phyloP scores from a whole-genome alignment of 2,113 vertebrate genomes.

The Thalassoma bifasciatum region DNA sequence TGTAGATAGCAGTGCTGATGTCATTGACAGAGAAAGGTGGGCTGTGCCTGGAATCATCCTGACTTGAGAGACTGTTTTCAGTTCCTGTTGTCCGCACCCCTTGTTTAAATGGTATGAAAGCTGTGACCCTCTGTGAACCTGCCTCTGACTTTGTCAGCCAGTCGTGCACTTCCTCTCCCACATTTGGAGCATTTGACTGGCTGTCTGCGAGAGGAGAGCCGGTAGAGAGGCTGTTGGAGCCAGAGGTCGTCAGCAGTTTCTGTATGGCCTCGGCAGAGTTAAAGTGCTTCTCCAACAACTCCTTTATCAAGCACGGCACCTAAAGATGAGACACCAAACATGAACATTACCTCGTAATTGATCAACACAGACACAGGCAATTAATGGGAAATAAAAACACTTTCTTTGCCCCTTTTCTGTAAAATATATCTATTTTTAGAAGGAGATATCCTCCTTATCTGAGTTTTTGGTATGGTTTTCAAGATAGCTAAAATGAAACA shows the following conservation, averaged over 20 bases:
- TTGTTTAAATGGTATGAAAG: conserved; percentile 76
- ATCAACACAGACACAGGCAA: too few species aligned
- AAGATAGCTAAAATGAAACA: too few species aligned
- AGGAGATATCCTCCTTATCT: background rate
- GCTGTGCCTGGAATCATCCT: conserved; percentile 25
- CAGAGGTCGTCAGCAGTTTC: conserved; percentile 40
- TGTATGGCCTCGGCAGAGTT: conserved; percentile 60
- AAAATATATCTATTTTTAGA: too few species aligned
- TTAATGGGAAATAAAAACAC: too few species aligned
- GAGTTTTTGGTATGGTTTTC: too few species aligned
- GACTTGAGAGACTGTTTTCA: conserved; percentile 17
- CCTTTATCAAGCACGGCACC: conserved; percentile 78
- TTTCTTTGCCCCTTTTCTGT: too few species aligned
- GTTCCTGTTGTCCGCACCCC: conserved; percentile 24
- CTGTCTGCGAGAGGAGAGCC: conserved; percentile 30
- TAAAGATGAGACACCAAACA: conserved; percentile 46
- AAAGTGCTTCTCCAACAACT: conserved; percentile 76
- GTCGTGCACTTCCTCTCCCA: conserved; percentile 49
- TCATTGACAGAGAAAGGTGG: conserved; percentile 66
- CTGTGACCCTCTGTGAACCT: conserved; percentile 63
- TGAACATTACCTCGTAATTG: background rate
- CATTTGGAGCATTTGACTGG: conserved; percentile 38
- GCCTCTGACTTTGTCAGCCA: conserved; percentile 64
- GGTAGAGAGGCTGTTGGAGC: conserved; percentile 14
- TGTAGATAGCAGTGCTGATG: conserved; percentile 67